phyloP scores from a whole-genome alignment of 1,140 invertebrate species.

The Myzus persicae region DNA sequence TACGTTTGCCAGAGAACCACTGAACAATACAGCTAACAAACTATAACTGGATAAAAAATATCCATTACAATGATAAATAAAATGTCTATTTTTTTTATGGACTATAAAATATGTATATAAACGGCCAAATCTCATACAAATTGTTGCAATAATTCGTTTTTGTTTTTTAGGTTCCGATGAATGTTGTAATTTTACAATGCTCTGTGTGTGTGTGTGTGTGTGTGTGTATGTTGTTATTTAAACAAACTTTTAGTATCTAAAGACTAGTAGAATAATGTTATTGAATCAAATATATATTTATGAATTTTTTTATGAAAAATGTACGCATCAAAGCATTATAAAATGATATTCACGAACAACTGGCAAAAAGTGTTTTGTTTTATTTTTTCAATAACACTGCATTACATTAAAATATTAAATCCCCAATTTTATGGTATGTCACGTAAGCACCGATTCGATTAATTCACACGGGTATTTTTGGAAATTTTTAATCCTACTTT shows the following conservation, averaged over 20 bases:
- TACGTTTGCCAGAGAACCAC: neutral
- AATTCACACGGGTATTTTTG: neutral
- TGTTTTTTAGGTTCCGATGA: neutral
- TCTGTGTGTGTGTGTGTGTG: neutral
- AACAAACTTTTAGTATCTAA: neutral
- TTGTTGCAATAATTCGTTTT: neutral
- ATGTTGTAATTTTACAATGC: neutral
- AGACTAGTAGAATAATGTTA: neutral
- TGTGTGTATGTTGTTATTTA: neutral
- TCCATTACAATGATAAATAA: neutral
- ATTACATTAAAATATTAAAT: neutral
- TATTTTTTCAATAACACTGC: neutral
- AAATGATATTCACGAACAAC: neutral
- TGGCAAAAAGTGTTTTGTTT: neutral
- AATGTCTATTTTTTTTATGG: neutral
- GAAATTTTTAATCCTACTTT: neutral
- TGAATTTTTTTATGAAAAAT: neutral
- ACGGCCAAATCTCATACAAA: neutral
- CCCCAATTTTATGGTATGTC: neutral
- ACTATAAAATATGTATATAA: neutral
- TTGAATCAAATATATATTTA: neutral
- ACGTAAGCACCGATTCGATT: neutral
- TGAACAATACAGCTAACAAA: neutral
- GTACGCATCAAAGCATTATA: neutral
- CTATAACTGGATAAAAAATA: neutral